Evolutionary conservation across 2,888 invertebrate species (phyloP).

Genomic region (Cosmia pyralina): DNA sequence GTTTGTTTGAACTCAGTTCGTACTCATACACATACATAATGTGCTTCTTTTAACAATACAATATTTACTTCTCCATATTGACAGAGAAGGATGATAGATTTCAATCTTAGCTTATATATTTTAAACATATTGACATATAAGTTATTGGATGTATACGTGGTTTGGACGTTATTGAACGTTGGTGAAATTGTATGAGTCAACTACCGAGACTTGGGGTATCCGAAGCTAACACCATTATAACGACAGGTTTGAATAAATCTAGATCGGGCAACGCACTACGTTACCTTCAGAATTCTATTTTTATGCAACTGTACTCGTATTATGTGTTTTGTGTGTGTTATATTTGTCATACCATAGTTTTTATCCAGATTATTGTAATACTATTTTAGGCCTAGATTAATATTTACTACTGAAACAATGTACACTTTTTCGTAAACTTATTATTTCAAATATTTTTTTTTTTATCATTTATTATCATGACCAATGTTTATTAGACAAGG

Average conservation of each 20-base stretch:
- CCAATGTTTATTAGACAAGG: slow-evolving; percentile 25
- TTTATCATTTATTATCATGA: no score
- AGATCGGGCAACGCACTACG: no score
- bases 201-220: not conserved
- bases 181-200: slow-evolving; percentile 43
- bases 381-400: no score
- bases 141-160: slow-evolving; percentile 40
- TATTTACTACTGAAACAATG: no score
- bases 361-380: no score
- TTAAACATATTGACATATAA: slow-evolving; percentile 57
- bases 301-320: no score
- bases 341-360: no score
- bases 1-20: slow-evolving; percentile 71
- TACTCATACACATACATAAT: slow-evolving; percentile 45
- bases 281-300: no score
- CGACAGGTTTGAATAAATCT: no score
- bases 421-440: no score
- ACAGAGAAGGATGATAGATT: slow-evolving; percentile 49
- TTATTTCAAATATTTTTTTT: no score
- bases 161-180: slow-evolving; percentile 38
- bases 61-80: slow-evolving; percentile 45
- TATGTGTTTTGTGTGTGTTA: no score
- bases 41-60: slow-evolving; percentile 49
- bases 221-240: slow-evolving; percentile 7
- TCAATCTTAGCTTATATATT: slow-evolving; percentile 43